phyloP scores from a whole-genome alignment of 35 echinoderm and acorn worm species.

The Heliocidaris tuberculata region DNA sequence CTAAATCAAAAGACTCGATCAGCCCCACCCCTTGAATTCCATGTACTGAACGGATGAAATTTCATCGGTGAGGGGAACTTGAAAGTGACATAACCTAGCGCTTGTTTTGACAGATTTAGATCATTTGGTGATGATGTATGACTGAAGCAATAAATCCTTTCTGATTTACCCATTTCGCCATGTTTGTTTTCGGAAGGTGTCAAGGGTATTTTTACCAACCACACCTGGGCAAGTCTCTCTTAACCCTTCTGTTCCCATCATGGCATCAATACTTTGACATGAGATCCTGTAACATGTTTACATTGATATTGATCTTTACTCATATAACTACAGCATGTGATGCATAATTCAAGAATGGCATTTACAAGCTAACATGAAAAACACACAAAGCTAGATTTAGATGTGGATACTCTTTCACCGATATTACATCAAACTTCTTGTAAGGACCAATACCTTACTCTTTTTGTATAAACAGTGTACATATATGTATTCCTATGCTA shows the following conservation, averaged over 20 bases:
- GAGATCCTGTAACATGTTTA: too few species aligned
- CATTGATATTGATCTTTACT: too few species aligned
- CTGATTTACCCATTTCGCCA: not conserved
- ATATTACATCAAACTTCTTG: too few species aligned
- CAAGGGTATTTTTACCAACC: not conserved
- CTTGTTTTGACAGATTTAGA: conserved; percentile 18
- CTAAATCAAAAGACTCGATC: not conserved
- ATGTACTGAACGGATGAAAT: not conserved
- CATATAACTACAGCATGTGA: too few species aligned
- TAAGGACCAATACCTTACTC: too few species aligned
- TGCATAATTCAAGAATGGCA: too few species aligned
- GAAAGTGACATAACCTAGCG: not conserved
- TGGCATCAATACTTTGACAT: not conserved
- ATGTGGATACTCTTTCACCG: too few species aligned
- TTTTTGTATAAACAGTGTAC: too few species aligned
- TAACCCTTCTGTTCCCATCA: not conserved
- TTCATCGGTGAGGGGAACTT: not conserved
- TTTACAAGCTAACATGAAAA: too few species aligned
- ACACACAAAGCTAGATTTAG: too few species aligned
- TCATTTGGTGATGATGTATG: conserved; percentile 2
- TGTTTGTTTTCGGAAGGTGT: conserved; percentile 16
- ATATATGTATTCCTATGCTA: too few species aligned
- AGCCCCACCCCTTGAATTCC: not conserved
- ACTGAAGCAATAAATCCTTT: not conserved
- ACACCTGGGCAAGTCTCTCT: not conserved